Evolutionary conservation across 2,888 invertebrate species (phyloP), one percentile per base, ranked within the genome.

Genomic region (Baccha elongata): DNA sequence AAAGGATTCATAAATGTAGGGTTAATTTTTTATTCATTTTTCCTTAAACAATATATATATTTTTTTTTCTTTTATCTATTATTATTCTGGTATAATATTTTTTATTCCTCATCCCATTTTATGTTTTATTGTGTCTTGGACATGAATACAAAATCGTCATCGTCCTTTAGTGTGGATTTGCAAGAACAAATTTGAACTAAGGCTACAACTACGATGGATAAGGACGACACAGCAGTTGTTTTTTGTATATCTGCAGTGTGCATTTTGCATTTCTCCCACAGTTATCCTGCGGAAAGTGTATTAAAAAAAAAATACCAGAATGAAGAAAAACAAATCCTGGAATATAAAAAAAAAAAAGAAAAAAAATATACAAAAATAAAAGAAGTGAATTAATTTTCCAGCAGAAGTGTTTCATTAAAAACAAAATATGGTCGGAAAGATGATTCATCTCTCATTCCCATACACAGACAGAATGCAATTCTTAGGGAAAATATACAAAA

Each of bases 401-500:
- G 64, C 78, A 83, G 83, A 83, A 83, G 83, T 67, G 78, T 83
- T 83, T 83, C 72, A 78, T 72, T 83, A 78, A 83, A 76, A 83
- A 55, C 67, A 83, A 73, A 83, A 78, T 78, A 73, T 64, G 78
- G 67, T 73, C 50, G 72, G 53, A 55, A 29, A 19, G 65, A 68
- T 73, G 78, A 72, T 62, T 68, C 75, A 50, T 71, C 64, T 80
- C 79, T 50, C 42, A 48, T 48, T 29, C 32, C 3, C 23, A 11
- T 17, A 19, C 44, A 7, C 21, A 46, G 6, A 29, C 46, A 35
- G 35, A n/a, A n/a, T n/a, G n/a, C n/a, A n/a, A 11, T 35, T 35
- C 35, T 35, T 6, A 35, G n/a, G 10, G n/a, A 35, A 35, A 35
- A 4, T 15, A 8, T 7, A 19, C 17, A 23, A 17, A n/a, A n/a